phyloP scores from a whole-genome alignment of 2,113 vertebrate genomes.

The Leptosomus discolor region DNA sequence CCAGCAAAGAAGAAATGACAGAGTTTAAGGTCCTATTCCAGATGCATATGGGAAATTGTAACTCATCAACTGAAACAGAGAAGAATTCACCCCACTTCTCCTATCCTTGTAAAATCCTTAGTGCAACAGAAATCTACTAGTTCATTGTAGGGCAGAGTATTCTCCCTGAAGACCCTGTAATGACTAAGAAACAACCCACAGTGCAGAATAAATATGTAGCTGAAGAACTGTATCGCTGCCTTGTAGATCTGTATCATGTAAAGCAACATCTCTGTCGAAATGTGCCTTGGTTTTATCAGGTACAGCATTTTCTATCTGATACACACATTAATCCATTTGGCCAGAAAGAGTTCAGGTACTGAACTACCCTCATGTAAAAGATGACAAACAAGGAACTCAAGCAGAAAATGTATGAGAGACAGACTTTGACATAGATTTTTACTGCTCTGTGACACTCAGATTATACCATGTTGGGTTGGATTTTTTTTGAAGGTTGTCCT shows the following conservation, averaged over 20 bases:
- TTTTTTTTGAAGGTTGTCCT: not conserved
- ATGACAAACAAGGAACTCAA: not conserved
- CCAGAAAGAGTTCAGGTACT: not conserved
- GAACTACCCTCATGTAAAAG: not conserved
- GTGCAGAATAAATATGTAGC: not conserved
- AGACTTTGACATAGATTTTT: not conserved
- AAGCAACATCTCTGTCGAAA: not conserved
- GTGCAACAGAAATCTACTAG: not conserved
- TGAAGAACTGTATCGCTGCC: not conserved
- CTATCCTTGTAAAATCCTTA: not conserved
- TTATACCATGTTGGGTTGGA: not conserved
- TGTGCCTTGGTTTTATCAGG: not conserved
- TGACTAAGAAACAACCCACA: not conserved
- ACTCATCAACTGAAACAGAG: not conserved
- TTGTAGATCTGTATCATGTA: not conserved
- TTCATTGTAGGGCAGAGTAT: not conserved
- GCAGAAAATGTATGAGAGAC: not conserved
- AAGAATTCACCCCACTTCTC: not conserved
- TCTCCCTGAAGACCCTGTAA: not conserved
- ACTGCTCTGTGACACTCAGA: not conserved
- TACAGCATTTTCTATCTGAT: not conserved
- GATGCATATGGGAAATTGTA: not conserved
- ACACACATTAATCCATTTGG: not conserved
- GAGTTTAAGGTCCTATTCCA: not conserved
- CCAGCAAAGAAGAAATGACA: not conserved